A percentile compares a stretch with the other conserved stretches of the same genome.
phyloP scores from a whole-genome alignment of 2,888 invertebrate genomes.

The Bedellia somnulentella region DNA sequence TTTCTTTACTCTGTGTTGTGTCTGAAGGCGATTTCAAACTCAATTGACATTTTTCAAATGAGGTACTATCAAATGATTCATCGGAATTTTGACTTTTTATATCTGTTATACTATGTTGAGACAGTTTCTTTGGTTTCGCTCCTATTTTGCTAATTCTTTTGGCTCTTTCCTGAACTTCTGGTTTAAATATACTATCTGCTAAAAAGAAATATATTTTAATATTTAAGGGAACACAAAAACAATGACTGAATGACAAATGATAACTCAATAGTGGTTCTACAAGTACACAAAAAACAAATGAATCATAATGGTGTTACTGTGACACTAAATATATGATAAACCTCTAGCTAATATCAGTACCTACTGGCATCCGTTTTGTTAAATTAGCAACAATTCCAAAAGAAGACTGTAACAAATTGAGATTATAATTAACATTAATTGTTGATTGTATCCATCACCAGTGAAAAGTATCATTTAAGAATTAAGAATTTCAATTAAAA shows the following conservation, averaged over 20 bases:
- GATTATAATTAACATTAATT: too few species aligned
- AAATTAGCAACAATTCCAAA: too few species aligned
- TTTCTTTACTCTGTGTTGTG: constrained; percentile 2
- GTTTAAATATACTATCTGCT: background rate
- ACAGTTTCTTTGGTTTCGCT: constrained; percentile 16
- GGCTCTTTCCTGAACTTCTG: constrained; percentile 10
- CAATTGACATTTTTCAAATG: constrained; percentile 43
- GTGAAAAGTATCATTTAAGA: too few species aligned
- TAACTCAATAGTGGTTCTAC: background rate
- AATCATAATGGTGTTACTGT: background rate
- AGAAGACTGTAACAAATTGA: too few species aligned
- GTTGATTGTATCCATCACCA: too few species aligned
- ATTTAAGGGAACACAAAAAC: background rate
- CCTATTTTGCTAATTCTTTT: constrained; percentile 26
- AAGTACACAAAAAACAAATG: too few species aligned
- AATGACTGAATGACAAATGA: background rate
- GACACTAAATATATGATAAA: background rate
- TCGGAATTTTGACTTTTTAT: constrained; percentile 25
- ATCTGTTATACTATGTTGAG: constrained; percentile 20
- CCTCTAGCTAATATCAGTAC: background rate
- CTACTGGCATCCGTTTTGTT: too few species aligned
- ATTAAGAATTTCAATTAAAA: too few species aligned
- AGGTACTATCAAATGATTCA: constrained; percentile 28
- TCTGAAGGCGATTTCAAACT: constrained; percentile 25
- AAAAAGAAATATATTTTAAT: background rate